Conservation (phyloP, 2,888 invertebrate species). For the Alsophila aescularia region DNA sequence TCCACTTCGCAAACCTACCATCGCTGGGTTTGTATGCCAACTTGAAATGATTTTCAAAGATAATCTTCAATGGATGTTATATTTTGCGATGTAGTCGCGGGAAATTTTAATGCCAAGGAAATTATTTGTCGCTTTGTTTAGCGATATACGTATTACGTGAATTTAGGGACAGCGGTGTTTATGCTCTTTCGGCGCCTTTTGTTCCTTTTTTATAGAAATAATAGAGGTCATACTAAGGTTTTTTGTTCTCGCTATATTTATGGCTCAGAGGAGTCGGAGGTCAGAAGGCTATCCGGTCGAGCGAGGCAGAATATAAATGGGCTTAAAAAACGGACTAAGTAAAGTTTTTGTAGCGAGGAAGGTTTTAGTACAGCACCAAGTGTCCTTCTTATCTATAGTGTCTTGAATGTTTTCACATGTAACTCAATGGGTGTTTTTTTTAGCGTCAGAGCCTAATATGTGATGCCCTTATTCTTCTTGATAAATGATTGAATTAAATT, state of each 20-base stretch:
- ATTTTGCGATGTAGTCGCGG: conserved; percentile 6
- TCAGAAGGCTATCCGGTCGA: conserved; percentile 31
- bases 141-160: conserved; percentile 50
- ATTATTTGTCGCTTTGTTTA: conserved; percentile 59
- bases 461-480: background rate
- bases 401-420: conserved; percentile 9
- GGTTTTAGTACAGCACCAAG: conserved; percentile 16
- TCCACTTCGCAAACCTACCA: conserved; percentile 38
- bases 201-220: conserved; percentile 36
- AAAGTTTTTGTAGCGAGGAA: conserved; percentile 19
- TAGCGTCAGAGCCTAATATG: background rate
- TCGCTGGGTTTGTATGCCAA: conserved; percentile 30
- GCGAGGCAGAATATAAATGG: conserved; percentile 22
- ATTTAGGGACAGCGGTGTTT: conserved; percentile 50
- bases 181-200: conserved; percentile 53
- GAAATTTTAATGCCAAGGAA: conserved; percentile 42
- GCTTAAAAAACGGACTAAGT: conserved; percentile 23
- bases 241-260: conserved; percentile 35
- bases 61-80: conserved; percentile 38
- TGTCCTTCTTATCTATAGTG: conserved; percentile 18
- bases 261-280: conserved; percentile 27
- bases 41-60: background rate
- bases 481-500: too few species aligned
- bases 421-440: conserved; percentile 2
- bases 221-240: conserved; percentile 34